Evolutionary conservation across 2,113 vertebrate genomes (phyloP).

Genomic region (Nycticorax nycticorax): DNA sequence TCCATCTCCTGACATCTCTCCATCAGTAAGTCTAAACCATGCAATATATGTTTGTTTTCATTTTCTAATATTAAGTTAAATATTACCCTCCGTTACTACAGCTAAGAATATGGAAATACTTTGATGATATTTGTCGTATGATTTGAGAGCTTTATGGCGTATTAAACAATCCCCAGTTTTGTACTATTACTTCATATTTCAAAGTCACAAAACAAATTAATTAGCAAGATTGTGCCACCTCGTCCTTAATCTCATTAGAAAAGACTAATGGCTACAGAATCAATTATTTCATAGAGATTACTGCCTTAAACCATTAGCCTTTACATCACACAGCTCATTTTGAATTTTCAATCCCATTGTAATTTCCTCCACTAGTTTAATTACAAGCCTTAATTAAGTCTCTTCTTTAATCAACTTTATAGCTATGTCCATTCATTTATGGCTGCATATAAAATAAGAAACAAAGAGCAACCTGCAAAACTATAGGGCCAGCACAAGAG

Average conservation of each 20-base stretch:
- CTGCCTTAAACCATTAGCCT: background rate
- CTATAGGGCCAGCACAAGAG: background rate
- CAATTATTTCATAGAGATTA: background rate
- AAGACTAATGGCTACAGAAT: background rate
- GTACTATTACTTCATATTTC: background rate
- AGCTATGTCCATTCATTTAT: background rate
- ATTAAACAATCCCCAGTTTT: background rate
- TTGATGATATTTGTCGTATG: background rate
- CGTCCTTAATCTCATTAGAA: background rate
- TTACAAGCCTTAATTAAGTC: background rate
- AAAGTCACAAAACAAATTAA: constrained; percentile 17
- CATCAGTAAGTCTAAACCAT: background rate
- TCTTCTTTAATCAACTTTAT: constrained; percentile 20
- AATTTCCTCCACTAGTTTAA: background rate
- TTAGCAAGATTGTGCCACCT: background rate
- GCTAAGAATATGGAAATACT: background rate
- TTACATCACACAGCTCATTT: background rate
- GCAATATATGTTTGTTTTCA: background rate
- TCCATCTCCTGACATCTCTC: background rate
- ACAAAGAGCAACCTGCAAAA: background rate
- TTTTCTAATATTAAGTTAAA: background rate
- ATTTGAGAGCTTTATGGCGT: background rate
- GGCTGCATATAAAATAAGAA: background rate
- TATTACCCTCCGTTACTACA: too few species aligned
- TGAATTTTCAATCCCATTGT: background rate